Evolutionary conservation across 2,888 invertebrate species (phyloP).

Genomic region (Diaperis boleti): DNA sequence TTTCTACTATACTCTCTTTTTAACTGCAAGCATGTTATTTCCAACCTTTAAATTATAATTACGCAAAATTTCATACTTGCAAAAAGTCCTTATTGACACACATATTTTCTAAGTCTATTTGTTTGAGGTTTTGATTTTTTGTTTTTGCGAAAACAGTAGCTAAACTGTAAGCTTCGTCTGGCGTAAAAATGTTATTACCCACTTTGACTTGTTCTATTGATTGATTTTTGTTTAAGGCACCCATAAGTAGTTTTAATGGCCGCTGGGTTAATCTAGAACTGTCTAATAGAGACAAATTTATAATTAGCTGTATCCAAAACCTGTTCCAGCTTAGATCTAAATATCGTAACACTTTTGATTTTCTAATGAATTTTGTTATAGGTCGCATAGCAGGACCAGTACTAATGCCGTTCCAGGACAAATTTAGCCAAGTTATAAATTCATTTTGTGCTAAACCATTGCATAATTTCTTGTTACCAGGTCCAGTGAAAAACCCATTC

Average conservation of each 20-base stretch:
- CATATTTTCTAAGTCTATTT: conserved; percentile 68
- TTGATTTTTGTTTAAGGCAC: conserved; percentile 65
- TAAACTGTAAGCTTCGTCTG: conserved; percentile 66
- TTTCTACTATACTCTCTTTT: conserved; percentile 50
- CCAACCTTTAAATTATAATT: not conserved
- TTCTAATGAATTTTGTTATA: conserved; percentile 54
- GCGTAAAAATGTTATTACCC: conserved; percentile 68
- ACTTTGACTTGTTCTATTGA: conserved; percentile 65
- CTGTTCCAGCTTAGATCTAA: conserved; percentile 64
- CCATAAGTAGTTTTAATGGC: conserved; percentile 61
- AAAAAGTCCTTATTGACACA: conserved; percentile 66
- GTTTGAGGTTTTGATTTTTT: conserved; percentile 56
- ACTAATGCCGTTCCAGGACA: conserved; percentile 68
- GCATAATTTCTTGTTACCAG: conserved; percentile 64
- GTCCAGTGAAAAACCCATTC: conserved; percentile 67
- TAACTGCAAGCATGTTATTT: conserved; percentile 41
- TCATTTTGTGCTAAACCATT: conserved; percentile 60
- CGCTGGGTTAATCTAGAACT: conserved; percentile 18
- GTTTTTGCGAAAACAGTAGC: conserved; percentile 61
- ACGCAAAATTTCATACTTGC: conserved; percentile 51
- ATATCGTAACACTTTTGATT: conserved; percentile 53
- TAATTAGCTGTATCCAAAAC: conserved; percentile 46
- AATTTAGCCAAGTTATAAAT: conserved; percentile 60
- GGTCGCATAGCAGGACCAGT: conserved; percentile 56
- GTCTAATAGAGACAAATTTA: not conserved